Evolutionary conservation across 1,140 invertebrate genomes (phyloP).

Genomic region (Orussus abietinus): DNA sequence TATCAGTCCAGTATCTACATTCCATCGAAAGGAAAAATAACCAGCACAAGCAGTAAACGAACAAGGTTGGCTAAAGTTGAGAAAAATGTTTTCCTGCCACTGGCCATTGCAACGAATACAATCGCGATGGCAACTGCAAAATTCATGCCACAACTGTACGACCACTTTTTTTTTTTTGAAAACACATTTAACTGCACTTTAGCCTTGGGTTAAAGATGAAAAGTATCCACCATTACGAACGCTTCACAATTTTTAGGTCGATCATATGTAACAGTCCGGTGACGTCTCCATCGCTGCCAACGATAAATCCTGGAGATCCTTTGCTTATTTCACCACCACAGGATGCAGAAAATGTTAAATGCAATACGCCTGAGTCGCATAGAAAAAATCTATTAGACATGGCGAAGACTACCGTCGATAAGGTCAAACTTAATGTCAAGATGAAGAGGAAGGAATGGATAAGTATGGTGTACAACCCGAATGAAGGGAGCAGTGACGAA

Average conservation of each 20-base stretch:
- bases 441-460: slow-evolving; percentile 63
- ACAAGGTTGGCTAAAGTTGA: slow-evolving; percentile 53
- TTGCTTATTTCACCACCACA: slow-evolving; percentile 51
- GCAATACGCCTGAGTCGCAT: slow-evolving; percentile 65
- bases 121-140: slow-evolving; percentile 50
- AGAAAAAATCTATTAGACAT: slow-evolving; percentile 63
- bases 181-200: not conserved
- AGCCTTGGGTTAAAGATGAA: not conserved
- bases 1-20: slow-evolving; percentile 48
- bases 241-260: no score
- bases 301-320: slow-evolving; percentile 55
- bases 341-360: slow-evolving; percentile 55
- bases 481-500: slow-evolving; percentile 53
- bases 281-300: slow-evolving; percentile 44
- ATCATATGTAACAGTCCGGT: no score
- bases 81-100: slow-evolving; percentile 47
- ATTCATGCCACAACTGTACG: slow-evolving; percentile 44
- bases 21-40: slow-evolving; percentile 42
- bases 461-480: slow-evolving; percentile 61
- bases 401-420: slow-evolving; percentile 45
- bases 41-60: slow-evolving; percentile 53
- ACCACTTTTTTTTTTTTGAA: no score
- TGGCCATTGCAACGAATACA: slow-evolving; percentile 51
- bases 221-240: slow-evolving; percentile 1
- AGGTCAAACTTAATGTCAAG: slow-evolving; percentile 62